These are phyloP conservation scores for Drosophila jambulina DNA, from an alignment of 1,140 invertebrate genomes.

Conservation along the genomic window DNA sequence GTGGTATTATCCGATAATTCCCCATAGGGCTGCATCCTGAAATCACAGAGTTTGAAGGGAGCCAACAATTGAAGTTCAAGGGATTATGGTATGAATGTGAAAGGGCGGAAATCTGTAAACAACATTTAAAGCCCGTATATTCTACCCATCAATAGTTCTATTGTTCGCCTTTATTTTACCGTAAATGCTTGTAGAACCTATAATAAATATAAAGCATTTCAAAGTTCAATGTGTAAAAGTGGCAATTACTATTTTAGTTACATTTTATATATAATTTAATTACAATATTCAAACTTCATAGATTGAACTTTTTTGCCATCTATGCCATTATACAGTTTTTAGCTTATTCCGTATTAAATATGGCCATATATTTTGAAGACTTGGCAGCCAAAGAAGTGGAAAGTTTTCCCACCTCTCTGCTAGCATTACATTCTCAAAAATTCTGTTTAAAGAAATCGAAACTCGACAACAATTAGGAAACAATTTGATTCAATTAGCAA, in stretches of 20 bases:
- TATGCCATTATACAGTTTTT: background rate
- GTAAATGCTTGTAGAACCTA: too few relatives aligned
- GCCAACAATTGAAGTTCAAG: slow-evolving; percentile 8
- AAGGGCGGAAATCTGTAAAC: background rate
- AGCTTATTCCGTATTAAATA: too few relatives aligned
- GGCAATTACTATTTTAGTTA: background rate
- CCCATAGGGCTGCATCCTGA: slow-evolving; percentile 12
- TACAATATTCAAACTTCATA: background rate
- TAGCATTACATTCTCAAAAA: slow-evolving; percentile 2
- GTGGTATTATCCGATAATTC: slow-evolving; percentile 44
- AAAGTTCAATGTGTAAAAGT: background rate
- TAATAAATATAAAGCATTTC: background rate
- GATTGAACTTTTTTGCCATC: background rate
- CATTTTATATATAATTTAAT: background rate
- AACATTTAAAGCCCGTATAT: background rate
- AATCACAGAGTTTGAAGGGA: background rate
- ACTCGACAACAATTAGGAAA: slow-evolving; percentile 55
- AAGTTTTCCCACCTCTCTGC: slow-evolving; percentile 17
- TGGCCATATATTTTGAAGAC: background rate
- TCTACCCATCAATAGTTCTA: background rate
- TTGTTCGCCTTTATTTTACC: background rate
- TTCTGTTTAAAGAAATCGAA: slow-evolving; percentile 57
- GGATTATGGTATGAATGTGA: background rate
- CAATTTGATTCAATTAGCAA: slow-evolving; percentile 70
- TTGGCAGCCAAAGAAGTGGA: slow-evolving; percentile 4